Evolutionary conservation across 2,797 vertebrate genomes (phyloP).

Genomic region (Danio tinwini): DNA sequence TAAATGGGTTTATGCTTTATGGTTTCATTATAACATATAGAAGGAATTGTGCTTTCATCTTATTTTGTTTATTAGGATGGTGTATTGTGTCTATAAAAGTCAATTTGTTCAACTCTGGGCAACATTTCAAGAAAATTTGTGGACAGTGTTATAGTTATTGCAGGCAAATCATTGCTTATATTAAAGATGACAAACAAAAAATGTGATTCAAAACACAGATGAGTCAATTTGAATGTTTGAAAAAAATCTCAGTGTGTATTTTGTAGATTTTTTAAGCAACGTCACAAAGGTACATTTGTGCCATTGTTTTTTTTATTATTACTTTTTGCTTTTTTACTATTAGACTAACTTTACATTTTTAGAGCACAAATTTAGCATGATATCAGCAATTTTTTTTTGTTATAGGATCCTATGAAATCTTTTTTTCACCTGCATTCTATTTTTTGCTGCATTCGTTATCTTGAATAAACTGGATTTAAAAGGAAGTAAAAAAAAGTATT

Average conservation of each 20-base stretch:
- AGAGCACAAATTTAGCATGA: no score
- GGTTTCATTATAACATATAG: not conserved
- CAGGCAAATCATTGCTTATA: not conserved
- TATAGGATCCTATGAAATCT: no score
- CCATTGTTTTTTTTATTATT: no score
- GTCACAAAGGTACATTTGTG: no score
- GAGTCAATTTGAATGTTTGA: not conserved
- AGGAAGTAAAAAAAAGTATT: no score
- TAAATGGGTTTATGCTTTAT: slow-evolving; percentile 5
- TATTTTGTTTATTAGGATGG: not conserved
- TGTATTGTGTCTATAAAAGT: not conserved
- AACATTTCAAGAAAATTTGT: not conserved
- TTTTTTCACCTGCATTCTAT: no score
- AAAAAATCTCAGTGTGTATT: not conserved
- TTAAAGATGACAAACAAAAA: not conserved
- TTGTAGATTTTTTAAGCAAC: no score
- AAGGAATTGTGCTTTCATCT: not conserved
- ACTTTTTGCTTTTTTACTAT: no score
- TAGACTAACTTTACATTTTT: no score
- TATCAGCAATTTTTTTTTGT: no score
- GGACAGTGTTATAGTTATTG: not conserved
- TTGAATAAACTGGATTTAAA: no score
- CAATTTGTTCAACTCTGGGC: not conserved
- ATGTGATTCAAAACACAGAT: not conserved
- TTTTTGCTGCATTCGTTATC: no score